These are phyloP conservation scores for Nebria brevicollis DNA, from an alignment of 2,888 invertebrate species.

Conservation along the genomic window DNA sequence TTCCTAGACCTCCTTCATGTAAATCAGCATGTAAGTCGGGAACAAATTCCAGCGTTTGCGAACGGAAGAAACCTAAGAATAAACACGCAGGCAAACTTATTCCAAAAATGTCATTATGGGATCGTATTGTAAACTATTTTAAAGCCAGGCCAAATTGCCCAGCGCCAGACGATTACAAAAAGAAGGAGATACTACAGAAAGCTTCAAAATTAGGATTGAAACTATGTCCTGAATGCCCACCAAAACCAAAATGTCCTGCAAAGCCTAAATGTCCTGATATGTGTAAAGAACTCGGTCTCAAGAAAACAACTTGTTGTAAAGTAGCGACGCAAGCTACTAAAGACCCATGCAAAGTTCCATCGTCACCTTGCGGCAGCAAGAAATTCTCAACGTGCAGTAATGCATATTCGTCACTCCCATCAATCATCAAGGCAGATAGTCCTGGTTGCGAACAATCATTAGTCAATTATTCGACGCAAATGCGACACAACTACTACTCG, in stretches of 20 bases:
- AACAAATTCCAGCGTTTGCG: background rate
- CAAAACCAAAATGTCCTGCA: background rate
- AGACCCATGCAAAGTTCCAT: constrained; percentile 3
- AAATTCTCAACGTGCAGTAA: background rate
- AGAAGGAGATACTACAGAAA: constrained; percentile 53
- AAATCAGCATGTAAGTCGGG: background rate
- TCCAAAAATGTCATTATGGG: constrained; percentile 50
- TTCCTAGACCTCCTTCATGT: background rate
- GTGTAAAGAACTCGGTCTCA: background rate
- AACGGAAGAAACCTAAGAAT: constrained; percentile 12
- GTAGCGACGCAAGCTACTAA: background rate
- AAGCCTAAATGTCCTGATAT: background rate
- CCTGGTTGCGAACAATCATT: background rate
- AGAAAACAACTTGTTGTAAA: constrained; percentile 13
- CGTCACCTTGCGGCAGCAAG: background rate
- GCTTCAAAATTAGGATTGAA: constrained; percentile 57
- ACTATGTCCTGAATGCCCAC: constrained; percentile 47
- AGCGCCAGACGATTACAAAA: constrained; percentile 56
- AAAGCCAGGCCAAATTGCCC: constrained; percentile 58
- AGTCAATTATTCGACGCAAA: background rate
- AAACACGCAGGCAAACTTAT: background rate
- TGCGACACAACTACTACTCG: background rate
- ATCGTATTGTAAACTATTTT: constrained; percentile 56
- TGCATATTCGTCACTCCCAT: background rate
- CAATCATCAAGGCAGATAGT: background rate